Percentiles rank a stretch among this genome's conserved stretches.
Evolutionary conservation across 2,888 invertebrate genomes (phyloP).

Genomic region (Mycalesis mineus): DNA sequence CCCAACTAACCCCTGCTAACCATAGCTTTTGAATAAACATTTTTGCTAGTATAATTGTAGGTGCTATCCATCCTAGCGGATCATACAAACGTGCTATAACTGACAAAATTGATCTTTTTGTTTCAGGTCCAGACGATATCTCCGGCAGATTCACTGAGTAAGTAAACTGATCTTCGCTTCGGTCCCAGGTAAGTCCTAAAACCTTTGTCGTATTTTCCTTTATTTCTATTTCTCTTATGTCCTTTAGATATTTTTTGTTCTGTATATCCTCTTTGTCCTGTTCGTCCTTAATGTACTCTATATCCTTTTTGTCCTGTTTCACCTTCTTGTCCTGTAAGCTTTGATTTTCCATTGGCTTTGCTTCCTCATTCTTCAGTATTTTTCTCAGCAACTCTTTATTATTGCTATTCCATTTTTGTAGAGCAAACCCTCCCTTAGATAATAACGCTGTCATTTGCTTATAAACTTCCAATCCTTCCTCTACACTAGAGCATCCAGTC

Average conservation of each 20-base stretch:
- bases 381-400: no score
- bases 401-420: no score
- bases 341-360: no score
- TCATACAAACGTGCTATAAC: constrained; percentile 24
- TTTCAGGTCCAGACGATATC: not conserved
- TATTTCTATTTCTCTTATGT: no score
- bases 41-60: constrained; percentile 16
- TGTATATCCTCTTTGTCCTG: no score
- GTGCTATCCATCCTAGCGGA: constrained; percentile 28
- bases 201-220: constrained; percentile 12
- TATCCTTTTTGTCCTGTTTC: no score
- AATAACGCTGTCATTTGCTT: no score
- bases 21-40: constrained; percentile 31
- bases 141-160: constrained; percentile 3
- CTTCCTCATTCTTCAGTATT: no score
- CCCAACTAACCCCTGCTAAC: constrained; percentile 31
- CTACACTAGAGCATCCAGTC: constrained; percentile 12
- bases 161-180: constrained; percentile 3
- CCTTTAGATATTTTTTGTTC: no score
- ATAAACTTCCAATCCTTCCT: not conserved
- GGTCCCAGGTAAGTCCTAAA: constrained; percentile 15
- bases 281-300: no score
- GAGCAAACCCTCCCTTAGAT: no score
- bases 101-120: constrained; percentile 21
- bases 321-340: no score